Evolutionary conservation across 1,140 invertebrate species (phyloP), one percentile per base, ranked within the genome.

Genomic region (Paralvinella palmiformis): DNA sequence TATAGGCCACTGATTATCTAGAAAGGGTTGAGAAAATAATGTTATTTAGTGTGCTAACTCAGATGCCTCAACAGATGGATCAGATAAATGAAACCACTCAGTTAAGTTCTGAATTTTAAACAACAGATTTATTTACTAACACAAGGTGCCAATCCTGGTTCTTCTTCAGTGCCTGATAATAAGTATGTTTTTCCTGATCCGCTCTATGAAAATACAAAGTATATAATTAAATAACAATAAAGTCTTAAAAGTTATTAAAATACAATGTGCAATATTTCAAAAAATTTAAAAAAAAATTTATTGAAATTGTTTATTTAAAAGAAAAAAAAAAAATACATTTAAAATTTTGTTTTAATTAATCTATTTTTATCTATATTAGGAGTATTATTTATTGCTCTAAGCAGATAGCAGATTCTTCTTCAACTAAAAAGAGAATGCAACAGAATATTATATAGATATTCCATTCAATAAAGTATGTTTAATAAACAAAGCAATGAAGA

Each of bases 161-260:
- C 72, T 29, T 69, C 65, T 4, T 75, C 73, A 58, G 67, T 70
- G 6, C 76, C 76, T n/a, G 66, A 64, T 72, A 78, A 72, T 45
- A 78, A 60, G 66, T 74, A 71, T 59, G 68, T 75, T 63, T 76
- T 76, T 29, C 76, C 76, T 41, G 73, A 63, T 44, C 71, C 70
- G 37, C 71, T 71, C 75, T 77, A 52, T 33, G 65, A 68, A 62
- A 35, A 55, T 37, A 57, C 41, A 55, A 48, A 2, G 27, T 48
- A 48, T 48, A 52, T 4, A 7, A 15, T 52, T 52, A 52, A 27
- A 27, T n/a, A 27, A 29, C 24, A 52, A 52, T n/a, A 20, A 3
- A 52, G n/a, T n/a, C n/a, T 15, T 44, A 13, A 44, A 15, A 44
- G 13, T 15, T 48, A 24, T 48, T 52, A 52, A 7, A 52, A 52